A percentile compares a stretch with the other conserved stretches of the same genome.
phyloP scores from a whole-genome alignment of 1,140 invertebrate genomes.

The Dermatophagoides farinae region DNA sequence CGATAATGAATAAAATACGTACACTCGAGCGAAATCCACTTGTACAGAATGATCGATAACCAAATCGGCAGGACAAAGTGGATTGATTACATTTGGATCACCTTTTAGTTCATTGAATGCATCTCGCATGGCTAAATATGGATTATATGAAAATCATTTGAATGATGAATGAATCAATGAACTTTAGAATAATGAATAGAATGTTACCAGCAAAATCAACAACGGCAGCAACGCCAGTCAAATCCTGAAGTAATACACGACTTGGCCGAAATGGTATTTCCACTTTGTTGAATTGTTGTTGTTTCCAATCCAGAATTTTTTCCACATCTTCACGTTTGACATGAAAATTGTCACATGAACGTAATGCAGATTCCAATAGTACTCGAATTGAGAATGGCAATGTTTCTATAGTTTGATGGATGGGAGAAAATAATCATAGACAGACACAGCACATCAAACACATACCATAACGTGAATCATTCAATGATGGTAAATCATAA shows the following conservation, averaged over 20 bases:
- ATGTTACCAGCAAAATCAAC: constrained; percentile 70
- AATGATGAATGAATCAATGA: background rate
- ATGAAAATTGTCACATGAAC: constrained; percentile 91
- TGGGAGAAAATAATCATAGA: constrained; percentile 9
- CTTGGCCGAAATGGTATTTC: constrained; percentile 91
- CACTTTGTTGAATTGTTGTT: constrained; percentile 46
- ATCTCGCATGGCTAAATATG: constrained; percentile 69
- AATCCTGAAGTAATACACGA: constrained; percentile 65
- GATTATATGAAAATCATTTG: constrained; percentile 1
- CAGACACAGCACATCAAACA: background rate
- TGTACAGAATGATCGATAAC: constrained; percentile 97
- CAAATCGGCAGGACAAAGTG: constrained; percentile 85
- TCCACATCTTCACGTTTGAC: constrained; percentile 58
- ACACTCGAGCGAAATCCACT: constrained; percentile 78
- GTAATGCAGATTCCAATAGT: constrained; percentile 75
- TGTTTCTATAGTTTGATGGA: constrained; percentile 14
- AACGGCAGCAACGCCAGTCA: constrained; percentile 73
- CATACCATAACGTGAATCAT: constrained; percentile 49
- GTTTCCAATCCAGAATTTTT: constrained; percentile 76
- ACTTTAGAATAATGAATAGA: background rate
- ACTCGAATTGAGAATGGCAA: constrained; percentile 86
- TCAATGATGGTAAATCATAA: constrained; percentile 47
- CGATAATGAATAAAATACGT: constrained; percentile 29
- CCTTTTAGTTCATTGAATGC: constrained; percentile 66
- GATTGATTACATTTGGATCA: constrained; percentile 83